Percentiles rank a stretch among this genome's conserved stretches.
These are phyloP conservation scores for Conops quadrifasciatus DNA, from an alignment of 2,888 invertebrate genomes.

Conservation along the genomic window DNA sequence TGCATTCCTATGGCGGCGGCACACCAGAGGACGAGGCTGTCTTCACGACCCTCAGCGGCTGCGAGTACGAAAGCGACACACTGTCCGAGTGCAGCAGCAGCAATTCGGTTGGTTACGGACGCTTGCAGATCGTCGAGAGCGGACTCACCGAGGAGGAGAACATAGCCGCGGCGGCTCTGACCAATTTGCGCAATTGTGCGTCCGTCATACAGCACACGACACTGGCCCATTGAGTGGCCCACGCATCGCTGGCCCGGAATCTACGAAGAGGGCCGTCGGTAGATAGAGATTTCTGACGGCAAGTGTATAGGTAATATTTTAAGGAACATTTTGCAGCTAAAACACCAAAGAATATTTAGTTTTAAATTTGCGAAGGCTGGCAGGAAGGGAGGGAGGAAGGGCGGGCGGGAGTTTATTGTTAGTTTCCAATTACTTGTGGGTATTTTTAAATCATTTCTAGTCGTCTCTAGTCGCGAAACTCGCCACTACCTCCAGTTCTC, in stretches of 20 bases:
- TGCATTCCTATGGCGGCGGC: constrained; percentile 50
- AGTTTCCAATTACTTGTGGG: no score
- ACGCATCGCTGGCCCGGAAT: not conserved
- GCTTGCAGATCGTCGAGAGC: constrained; percentile 61
- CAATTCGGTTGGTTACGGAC: constrained; percentile 56
- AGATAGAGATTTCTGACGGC: no score
- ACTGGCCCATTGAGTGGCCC: constrained; percentile 54
- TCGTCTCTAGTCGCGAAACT: no score
- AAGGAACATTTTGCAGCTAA: constrained; percentile 5
- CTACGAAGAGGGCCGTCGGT: no score
- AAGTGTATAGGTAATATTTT: not conserved
- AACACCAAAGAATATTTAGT: constrained; percentile 14
- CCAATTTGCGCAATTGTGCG: constrained; percentile 64
- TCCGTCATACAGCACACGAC: constrained; percentile 66
- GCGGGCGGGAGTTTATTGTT: no score
- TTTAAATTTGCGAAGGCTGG: no score
- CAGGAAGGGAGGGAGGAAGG: constrained; percentile 8
- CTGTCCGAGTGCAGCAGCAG: constrained; percentile 60
- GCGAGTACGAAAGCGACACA: constrained; percentile 54
- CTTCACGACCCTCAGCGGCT: constrained; percentile 41
- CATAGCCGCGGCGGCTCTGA: constrained; percentile 64
- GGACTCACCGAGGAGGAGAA: constrained; percentile 65
- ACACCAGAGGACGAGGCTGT: constrained; percentile 53
- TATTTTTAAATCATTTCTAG: no score
- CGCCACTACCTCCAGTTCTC: no score